Conservation (phyloP, 2,888 invertebrate species). For the Schizaphis graminum region DNA sequence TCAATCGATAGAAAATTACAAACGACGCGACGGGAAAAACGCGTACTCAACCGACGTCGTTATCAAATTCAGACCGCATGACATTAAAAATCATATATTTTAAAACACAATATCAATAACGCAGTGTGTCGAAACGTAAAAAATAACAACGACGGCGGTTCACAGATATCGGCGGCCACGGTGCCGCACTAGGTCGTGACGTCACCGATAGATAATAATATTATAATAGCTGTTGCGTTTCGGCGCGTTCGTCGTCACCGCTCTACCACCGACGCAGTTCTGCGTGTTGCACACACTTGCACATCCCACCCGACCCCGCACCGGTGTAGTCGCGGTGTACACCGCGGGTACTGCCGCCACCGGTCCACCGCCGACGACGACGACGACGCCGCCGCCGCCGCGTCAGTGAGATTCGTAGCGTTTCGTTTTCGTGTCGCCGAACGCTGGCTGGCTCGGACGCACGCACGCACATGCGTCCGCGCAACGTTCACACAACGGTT, state of each 20-base stretch:
- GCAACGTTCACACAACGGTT: conserved; percentile 27
- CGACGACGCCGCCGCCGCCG: not conserved
- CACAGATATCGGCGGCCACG: not conserved
- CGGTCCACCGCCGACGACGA: not conserved
- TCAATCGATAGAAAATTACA: not conserved
- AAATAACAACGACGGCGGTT: not conserved
- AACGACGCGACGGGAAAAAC: not conserved
- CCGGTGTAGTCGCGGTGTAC: conserved; percentile 1
- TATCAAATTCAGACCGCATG: not conserved
- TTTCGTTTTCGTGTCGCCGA: conserved; percentile 36
- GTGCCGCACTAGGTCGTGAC: conserved; percentile 33
- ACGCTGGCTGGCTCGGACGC: not conserved
- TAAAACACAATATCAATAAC: not conserved
- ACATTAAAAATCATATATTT: not conserved
- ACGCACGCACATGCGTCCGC: not conserved
- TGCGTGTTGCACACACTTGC: conserved; percentile 14
- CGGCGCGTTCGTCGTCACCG: not conserved
- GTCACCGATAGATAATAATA: conserved; percentile 34
- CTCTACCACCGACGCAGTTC: not conserved
- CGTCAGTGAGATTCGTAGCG: conserved; percentile 30
- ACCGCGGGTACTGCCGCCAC: not conserved
- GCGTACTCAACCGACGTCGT: not conserved
- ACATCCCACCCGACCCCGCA: not conserved
- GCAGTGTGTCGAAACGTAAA: not conserved
- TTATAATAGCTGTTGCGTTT: conserved; percentile 56